Evolutionary conservation across 2,888 invertebrate species (phyloP).

Genomic region (Sylvicola cinctus): DNA sequence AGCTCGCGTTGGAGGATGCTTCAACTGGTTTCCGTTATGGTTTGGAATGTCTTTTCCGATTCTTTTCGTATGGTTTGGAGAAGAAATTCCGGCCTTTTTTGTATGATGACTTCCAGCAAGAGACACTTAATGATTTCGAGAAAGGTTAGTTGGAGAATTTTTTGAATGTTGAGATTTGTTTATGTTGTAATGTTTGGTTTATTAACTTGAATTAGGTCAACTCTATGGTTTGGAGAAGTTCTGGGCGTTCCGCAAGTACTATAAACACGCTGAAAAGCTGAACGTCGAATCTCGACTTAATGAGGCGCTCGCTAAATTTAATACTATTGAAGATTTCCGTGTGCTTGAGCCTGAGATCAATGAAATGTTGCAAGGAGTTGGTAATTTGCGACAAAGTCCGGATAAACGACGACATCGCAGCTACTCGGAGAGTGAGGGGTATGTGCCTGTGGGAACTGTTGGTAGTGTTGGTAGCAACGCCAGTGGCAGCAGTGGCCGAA

Average conservation of each 20-base stretch:
- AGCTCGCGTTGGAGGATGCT: slow-evolving; percentile 86
- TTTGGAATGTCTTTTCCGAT: slow-evolving; percentile 78
- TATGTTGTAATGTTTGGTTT: background rate
- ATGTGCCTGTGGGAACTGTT: slow-evolving; percentile 14
- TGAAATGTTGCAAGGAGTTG: slow-evolving; percentile 32
- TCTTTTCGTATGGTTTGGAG: slow-evolving; percentile 95
- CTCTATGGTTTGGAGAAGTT: slow-evolving; percentile 97
- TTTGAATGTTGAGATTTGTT: background rate
- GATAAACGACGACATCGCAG: slow-evolving; percentile 39
- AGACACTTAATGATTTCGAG: slow-evolving; percentile 78
- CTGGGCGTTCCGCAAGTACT: slow-evolving; percentile 97
- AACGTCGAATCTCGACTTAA: slow-evolving; percentile 53
- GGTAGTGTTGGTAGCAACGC: slow-evolving; percentile 5
- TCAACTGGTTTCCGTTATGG: slow-evolving; percentile 72
- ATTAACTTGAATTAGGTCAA: slow-evolving; percentile 43
- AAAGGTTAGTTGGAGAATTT: slow-evolving; percentile 37
- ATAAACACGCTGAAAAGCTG: slow-evolving; percentile 55
- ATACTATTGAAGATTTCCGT: slow-evolving; percentile 76
- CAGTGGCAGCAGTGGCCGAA: background rate
- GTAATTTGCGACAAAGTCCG: slow-evolving; percentile 26
- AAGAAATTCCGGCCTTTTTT: slow-evolving; percentile 87
- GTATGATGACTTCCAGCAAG: slow-evolving; percentile 88
- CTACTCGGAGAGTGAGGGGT: slow-evolving; percentile 38
- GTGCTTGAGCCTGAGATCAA: slow-evolving; percentile 43
- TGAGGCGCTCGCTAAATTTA: slow-evolving; percentile 55